phyloP scores from a whole-genome alignment of 2,797 vertebrate species.

The Lutjanus argentimaculatus region DNA sequence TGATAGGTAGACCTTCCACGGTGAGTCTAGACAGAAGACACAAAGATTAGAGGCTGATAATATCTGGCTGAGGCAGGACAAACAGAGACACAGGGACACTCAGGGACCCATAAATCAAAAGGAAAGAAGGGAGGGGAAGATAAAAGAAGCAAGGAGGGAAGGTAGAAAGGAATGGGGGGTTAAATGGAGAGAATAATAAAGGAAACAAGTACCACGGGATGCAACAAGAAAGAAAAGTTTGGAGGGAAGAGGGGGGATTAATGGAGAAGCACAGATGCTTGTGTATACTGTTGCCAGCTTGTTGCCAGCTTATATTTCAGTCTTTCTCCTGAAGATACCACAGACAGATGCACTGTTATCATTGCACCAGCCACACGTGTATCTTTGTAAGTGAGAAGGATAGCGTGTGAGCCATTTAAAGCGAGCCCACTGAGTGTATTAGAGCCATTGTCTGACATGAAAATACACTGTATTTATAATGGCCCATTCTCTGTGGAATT shows the following conservation, averaged over 20 bases:
- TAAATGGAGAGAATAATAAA: constrained; percentile 21
- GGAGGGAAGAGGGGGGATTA: constrained; percentile 18
- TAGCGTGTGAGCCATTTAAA: constrained; percentile 28
- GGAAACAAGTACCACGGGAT: constrained; percentile 3
- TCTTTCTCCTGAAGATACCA: constrained; percentile 46
- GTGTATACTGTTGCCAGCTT: constrained; percentile 39
- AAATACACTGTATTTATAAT: constrained; percentile 45
- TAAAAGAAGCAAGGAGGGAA: constrained; percentile 22
- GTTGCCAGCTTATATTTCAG: constrained; percentile 52
- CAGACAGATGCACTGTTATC: constrained; percentile 60
- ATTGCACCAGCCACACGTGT: constrained; percentile 34
- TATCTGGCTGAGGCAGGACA: constrained; percentile 56
- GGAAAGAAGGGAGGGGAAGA: constrained; percentile 36
- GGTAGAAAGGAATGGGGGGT: neutral
- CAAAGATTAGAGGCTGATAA: constrained; percentile 60
- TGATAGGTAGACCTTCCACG: constrained; percentile 95
- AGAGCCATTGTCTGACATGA: constrained; percentile 39
- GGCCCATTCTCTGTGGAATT: constrained; percentile 39
- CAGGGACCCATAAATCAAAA: constrained; percentile 50
- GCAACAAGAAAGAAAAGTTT: constrained; percentile 38
- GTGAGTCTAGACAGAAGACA: constrained; percentile 89
- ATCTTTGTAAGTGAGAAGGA: constrained; percentile 39
- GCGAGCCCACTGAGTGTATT: constrained; percentile 21
- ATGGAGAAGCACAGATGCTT: constrained; percentile 55
- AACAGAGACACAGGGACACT: constrained; percentile 37